Base-by-base conservation (phyloP, 2,113 vertebrate species). In the Cynocephalus volans region DNA sequence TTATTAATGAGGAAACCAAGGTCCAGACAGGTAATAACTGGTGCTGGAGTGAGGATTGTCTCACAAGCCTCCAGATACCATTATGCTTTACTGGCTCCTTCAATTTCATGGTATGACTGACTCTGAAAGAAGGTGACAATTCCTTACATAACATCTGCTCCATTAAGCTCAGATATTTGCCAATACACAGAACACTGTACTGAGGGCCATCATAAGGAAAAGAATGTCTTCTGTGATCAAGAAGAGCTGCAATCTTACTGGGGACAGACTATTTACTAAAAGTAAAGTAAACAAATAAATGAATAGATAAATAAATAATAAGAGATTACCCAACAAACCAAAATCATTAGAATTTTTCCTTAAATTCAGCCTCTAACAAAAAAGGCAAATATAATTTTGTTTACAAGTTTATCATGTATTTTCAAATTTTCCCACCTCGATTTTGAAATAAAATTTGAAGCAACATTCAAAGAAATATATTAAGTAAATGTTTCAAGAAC, bases 371-470 rank as follows among this genome's bases (percentile, higher is more conserved):
- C 54, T 85, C 26, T 86, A 87, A 91, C 15, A 87, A 83, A 69
- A 92, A 94, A 80, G 54, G 15, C 48, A 97, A 89, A 85, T 83
- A 81, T n/a, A 89, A 56, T 79, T 86, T 86, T 67, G 17, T 80
- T 69, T 58, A 31, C 19, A 67, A 64, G 28, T 87, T 69, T 96
- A 62, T 69, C 19, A 84, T 86, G 93, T 96, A 4, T 67, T 86
- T 95, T 88, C n/a, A 86, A 73, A 70, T 72, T 77, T 54, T 1
- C 31, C 31, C 45, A 24, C 4, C 75, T 91, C 76, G 45, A 45
- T 81, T 97, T 91, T 97, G 79, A 96, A 95, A 86, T 95, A 96
- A 89, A 93, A 95, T 56, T 60, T 72, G 21, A 96, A 83, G 64
- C 24, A 77, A 52, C 8, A 87, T 41, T 95, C 21, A 94, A 93